These are phyloP conservation scores for Puffinus mauretanicus DNA, from an alignment of 2,113 vertebrate species.

Conservation along the genomic window DNA sequence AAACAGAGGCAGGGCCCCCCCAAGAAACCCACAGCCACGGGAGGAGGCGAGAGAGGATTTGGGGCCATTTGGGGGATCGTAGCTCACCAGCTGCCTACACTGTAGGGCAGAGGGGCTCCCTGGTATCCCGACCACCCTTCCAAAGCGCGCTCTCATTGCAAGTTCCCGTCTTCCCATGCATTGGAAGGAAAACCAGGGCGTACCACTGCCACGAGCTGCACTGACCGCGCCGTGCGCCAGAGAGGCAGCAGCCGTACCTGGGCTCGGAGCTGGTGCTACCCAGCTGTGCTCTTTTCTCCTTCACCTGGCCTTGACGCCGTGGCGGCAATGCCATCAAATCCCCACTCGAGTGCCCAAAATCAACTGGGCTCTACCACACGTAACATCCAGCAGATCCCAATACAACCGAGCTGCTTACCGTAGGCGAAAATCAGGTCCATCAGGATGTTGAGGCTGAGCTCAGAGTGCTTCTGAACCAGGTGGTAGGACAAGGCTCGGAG, in stretches of 20 bases:
- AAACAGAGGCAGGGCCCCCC: background rate
- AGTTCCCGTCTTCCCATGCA: background rate
- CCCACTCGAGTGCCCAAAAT: accelerated
- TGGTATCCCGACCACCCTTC: background rate
- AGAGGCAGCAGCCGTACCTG: background rate
- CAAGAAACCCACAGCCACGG: accelerated
- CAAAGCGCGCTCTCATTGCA: accelerated
- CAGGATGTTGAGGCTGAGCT: conserved; percentile 72
- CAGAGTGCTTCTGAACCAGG: conserved; percentile 81
- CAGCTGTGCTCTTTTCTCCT: background rate
- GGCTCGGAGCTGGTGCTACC: background rate
- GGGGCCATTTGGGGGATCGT: background rate
- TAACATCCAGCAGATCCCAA: background rate
- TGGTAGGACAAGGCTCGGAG: conserved; percentile 89
- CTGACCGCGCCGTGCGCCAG: background rate
- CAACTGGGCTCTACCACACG: too few relatives aligned
- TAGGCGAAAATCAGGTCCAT: conserved; percentile 84
- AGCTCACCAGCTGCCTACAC: background rate
- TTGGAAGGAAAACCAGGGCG: background rate
- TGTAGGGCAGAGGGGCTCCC: background rate
- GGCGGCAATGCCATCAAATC: too few relatives aligned
- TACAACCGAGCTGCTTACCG: conserved; percentile 61
- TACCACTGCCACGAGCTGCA: background rate
- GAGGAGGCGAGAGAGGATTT: background rate
- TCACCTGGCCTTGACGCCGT: accelerated